phyloP scores from a whole-genome alignment of 2,888 invertebrate species.

The Nineta flava region DNA sequence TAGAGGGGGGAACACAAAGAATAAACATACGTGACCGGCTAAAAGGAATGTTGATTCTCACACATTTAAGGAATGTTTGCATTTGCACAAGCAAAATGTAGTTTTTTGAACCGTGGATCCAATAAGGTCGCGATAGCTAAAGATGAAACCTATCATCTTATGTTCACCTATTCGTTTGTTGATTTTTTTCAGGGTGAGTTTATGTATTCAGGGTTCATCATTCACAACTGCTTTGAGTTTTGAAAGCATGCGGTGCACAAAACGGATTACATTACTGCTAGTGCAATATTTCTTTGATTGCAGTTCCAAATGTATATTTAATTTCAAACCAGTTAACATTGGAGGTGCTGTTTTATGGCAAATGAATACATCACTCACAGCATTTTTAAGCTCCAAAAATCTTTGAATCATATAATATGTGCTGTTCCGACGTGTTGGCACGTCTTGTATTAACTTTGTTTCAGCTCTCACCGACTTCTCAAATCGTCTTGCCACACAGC shows the following conservation, averaged over 20 bases:
- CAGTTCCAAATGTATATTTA: conserved; percentile 17
- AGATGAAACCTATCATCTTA: too few species aligned
- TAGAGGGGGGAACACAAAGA: too few species aligned
- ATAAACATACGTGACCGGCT: too few species aligned
- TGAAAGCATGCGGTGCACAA: conserved; percentile 17
- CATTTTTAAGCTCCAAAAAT: conserved; percentile 17
- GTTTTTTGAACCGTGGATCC: too few species aligned
- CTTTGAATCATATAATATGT: conserved; percentile 16
- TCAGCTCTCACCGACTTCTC: conserved; percentile 4
- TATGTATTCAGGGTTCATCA: conserved; percentile 11
- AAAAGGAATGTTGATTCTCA: too few species aligned
- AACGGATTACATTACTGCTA: too few species aligned
- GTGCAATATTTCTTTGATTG: conserved; percentile 20
- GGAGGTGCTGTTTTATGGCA: conserved; percentile 16
- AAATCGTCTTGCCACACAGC: conserved; percentile 14
- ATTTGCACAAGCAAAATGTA: too few species aligned
- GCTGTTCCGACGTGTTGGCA: conserved; percentile 18
- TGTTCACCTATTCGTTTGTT: conserved; percentile 15
- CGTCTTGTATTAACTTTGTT: conserved; percentile 15
- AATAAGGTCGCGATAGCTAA: too few species aligned
- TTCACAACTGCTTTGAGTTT: conserved; percentile 2
- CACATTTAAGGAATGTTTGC: too few species aligned
- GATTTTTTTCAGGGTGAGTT: conserved; percentile 11
- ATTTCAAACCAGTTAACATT: conserved; percentile 16
- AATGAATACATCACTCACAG: conserved; percentile 16